Base-by-base conservation (phyloP, 2,888 invertebrate genomes). In the Calliopum simillimum region DNA sequence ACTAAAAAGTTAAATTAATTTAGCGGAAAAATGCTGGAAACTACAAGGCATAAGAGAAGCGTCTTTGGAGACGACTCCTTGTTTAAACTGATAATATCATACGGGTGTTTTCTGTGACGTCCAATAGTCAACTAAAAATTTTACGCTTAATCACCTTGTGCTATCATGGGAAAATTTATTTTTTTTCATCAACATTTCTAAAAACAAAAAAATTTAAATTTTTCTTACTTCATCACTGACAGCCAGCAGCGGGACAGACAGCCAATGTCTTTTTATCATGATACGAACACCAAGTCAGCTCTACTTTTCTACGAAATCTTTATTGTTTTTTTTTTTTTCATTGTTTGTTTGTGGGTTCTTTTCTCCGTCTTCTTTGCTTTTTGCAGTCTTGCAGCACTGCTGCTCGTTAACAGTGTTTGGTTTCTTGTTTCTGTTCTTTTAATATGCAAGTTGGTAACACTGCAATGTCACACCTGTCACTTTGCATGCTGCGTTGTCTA, bases 1-100 rank as follows among this genome's bases (percentile, higher is more conserved):
- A 25, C 25, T 23, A 49, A 47, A 49, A 47, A 47, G 25, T 49
- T 49, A 25, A 16, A 63, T 49, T 46, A 33, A 63, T 63, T 63
- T 63, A 63, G 63, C 49, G 47, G 63, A 47, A 49, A 44, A 63
- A 63, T 63, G 49, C 8, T 23, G 63, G 13, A 63, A 47, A 47
- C 47, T 49, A 51, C 21, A 11, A 63, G 21, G 1, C 8, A 19
- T 21, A 8, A 13, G 47, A 46, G 21, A 46, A 21, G 13, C 16
- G 25, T 23, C 47, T 43, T 47, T n/a, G 12, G 33, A 21, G 16
- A n/a, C n/a, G n/a, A 14, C 21, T 59, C n/a, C 44, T 41, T 43
- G 2, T 14, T 16, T 14, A n/a, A 12, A 16, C 19, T 25, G 59
- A n/a, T 47, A 43, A 41, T 46, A 62, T 46, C 21, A 11, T 33